These are phyloP conservation scores for Callithrix jacchus DNA, from an alignment of 2,113 vertebrate species.

Conservation along the genomic window DNA sequence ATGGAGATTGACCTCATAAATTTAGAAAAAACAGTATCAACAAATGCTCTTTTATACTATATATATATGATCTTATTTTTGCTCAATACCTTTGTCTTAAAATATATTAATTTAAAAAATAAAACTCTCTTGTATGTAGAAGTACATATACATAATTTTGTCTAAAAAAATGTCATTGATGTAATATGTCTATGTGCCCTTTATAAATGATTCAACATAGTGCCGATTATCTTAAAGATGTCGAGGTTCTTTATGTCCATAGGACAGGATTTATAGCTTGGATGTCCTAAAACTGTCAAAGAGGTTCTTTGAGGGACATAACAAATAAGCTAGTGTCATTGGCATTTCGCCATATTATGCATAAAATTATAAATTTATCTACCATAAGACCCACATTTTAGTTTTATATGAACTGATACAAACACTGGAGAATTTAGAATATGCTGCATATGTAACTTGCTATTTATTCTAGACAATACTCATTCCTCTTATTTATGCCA, in stretches of 20 bases:
- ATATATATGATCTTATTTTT: not conserved
- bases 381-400: not conserved
- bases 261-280: not conserved
- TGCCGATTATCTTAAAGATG: not conserved
- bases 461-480: not conserved
- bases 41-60: not conserved
- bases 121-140: not conserved
- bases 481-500: not conserved
- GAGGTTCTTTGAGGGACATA: not conserved
- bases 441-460: not conserved
- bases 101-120: not conserved
- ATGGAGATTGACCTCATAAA: not conserved
- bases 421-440: not conserved
- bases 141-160: not conserved
- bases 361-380: not conserved
- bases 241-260: not conserved
- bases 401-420: not conserved
- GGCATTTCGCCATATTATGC: not conserved
- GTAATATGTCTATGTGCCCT: not conserved
- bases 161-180: not conserved
- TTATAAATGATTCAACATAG: constrained; percentile 16
- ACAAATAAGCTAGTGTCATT: not conserved
- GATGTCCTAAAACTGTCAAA: not conserved
- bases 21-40: not conserved
- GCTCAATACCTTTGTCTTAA: not conserved